Conservation (phyloP, 2,888 invertebrate genomes). For the Protodeltote pygarga region DNA sequence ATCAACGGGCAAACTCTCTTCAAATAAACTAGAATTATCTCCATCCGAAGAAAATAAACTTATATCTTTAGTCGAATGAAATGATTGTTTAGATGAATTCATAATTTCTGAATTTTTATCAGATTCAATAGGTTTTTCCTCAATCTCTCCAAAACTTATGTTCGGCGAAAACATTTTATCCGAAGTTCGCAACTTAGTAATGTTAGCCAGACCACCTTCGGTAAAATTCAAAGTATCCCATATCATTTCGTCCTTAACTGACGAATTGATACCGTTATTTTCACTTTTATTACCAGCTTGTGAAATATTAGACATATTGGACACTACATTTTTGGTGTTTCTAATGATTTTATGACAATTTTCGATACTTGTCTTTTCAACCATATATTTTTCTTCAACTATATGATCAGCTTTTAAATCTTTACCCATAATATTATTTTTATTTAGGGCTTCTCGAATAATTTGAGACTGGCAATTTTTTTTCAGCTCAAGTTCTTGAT, state of each 20-base stretch:
- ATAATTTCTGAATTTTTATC: slow-evolving; percentile 34
- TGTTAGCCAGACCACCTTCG: slow-evolving; percentile 64
- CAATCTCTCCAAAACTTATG: slow-evolving; percentile 69
- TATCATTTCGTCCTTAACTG: slow-evolving; percentile 61
- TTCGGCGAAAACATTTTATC: slow-evolving; percentile 71
- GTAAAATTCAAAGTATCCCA: slow-evolving; percentile 79
- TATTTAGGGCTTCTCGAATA: not conserved
- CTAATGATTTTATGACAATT: not conserved
- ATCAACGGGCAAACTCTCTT: slow-evolving; percentile 86
- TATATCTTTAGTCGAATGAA: slow-evolving; percentile 66
- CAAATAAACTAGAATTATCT: slow-evolving; percentile 86
- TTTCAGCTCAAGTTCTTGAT: not conserved
- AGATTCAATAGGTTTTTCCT: slow-evolving; percentile 46
- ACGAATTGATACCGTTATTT: slow-evolving; percentile 21
- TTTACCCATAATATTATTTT: not conserved
- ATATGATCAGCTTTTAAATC: not conserved
- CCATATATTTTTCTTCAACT: not conserved
- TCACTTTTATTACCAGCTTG: slow-evolving; percentile 9
- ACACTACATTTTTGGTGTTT: slow-evolving; percentile 11
- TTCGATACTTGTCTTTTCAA: not conserved
- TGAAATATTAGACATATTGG: slow-evolving; percentile 3
- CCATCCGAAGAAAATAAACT: slow-evolving; percentile 81
- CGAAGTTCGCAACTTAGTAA: slow-evolving; percentile 62
- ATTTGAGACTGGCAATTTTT: not conserved
- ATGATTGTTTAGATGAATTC: slow-evolving; percentile 48